phyloP scores from a whole-genome alignment of 1,140 invertebrate species.

The Propsilocerus akamusi region DNA sequence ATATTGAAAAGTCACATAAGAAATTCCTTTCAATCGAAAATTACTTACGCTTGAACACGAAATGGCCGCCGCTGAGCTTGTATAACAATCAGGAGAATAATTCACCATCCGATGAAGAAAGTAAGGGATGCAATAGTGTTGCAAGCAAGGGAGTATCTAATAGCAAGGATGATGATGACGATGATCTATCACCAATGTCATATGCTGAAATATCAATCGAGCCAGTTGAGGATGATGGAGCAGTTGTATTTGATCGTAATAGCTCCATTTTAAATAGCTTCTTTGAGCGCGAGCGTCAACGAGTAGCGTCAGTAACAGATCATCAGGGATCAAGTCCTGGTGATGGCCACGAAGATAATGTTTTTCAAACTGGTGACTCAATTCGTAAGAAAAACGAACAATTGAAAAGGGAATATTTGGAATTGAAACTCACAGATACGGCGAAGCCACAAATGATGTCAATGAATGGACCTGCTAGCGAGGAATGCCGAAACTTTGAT shows the following conservation, averaged over 20 bases:
- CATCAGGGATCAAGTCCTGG: not conserved
- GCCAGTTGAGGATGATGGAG: constrained; percentile 23
- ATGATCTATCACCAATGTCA: constrained; percentile 11
- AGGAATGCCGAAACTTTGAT: too few species aligned
- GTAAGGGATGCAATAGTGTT: constrained; percentile 7
- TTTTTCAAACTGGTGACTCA: not conserved
- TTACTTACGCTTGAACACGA: constrained; percentile 29
- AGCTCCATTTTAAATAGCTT: constrained; percentile 24
- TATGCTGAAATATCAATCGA: constrained; percentile 25
- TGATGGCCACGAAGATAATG: not conserved
- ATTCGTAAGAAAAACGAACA: not conserved
- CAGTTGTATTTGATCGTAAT: constrained; percentile 15
- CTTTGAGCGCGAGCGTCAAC: constrained; percentile 11
- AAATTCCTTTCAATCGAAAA: constrained; percentile 38
- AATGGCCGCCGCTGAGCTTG: constrained; percentile 37
- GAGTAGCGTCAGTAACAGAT: not conserved
- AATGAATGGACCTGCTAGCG: not conserved
- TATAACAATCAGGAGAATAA: constrained; percentile 20
- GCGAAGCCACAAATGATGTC: not conserved
- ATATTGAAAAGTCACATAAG: constrained; percentile 35
- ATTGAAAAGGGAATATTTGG: not conserved
- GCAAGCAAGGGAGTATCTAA: not conserved
- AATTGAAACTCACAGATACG: not conserved
- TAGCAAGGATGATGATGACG: not conserved
- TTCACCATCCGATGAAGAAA: constrained; percentile 7